Conservation (phyloP, 2,797 vertebrate genomes). For the Urosaurus nigricauda region DNA sequence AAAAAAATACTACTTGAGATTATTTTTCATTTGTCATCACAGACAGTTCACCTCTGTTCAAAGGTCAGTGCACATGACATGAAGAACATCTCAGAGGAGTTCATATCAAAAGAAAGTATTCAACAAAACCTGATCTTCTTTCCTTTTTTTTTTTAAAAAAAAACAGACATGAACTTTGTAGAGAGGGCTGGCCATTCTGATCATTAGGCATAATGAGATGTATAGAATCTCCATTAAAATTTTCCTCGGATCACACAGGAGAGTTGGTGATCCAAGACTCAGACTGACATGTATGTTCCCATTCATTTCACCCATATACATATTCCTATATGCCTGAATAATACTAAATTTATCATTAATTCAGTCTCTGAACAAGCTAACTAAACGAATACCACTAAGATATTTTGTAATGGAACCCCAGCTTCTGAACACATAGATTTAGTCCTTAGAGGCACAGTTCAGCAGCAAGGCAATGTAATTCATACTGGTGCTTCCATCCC, state of each 20-base stretch:
- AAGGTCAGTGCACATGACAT: conserved; percentile 41
- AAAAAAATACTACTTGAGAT: conserved; percentile 41
- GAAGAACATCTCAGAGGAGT: conserved; percentile 1
- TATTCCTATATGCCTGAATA: too few relatives aligned
- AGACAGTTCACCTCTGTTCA: conserved; percentile 50
- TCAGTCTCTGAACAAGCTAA: conserved; percentile 4
- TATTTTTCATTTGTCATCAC: conserved; percentile 43
- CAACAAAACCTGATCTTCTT: not conserved
- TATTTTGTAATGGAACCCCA: conserved; percentile 35
- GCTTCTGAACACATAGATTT: conserved; percentile 53
- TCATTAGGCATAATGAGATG: too few relatives aligned
- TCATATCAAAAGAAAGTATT: not conserved
- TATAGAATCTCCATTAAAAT: too few relatives aligned
- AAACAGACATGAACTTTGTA: not conserved
- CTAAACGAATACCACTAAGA: not conserved
- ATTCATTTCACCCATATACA: too few relatives aligned
- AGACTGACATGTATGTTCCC: too few relatives aligned
- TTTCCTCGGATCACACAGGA: too few relatives aligned
- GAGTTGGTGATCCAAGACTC: too few relatives aligned
- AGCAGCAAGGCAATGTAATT: not conserved
- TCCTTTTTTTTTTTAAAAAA: not conserved
- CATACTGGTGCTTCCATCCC: conserved; percentile 17
- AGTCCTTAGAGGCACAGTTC: conserved; percentile 50
- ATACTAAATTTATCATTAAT: too few relatives aligned
- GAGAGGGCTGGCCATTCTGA: too few relatives aligned